These are phyloP conservation scores for Amiota communis DNA, from an alignment of 2,888 invertebrate species.

Conservation along the genomic window DNA sequence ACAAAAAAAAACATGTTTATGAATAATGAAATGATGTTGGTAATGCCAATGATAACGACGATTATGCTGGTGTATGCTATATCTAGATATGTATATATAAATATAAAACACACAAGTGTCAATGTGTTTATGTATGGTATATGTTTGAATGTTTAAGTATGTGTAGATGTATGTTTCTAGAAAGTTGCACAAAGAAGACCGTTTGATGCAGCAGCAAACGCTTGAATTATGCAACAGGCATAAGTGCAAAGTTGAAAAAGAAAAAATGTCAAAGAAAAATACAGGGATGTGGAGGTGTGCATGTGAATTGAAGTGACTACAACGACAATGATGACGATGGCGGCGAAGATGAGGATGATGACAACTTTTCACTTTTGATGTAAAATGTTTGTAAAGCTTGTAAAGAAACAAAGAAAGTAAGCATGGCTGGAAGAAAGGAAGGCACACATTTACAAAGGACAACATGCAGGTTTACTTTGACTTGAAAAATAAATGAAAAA, in stretches of 20 bases:
- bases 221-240: constrained; percentile 61
- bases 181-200: background rate
- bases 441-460: no score
- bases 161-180: background rate
- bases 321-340: no score
- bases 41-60: constrained; percentile 3
- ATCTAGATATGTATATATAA: background rate
- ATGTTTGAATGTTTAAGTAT: constrained; percentile 3
- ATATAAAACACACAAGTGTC: background rate
- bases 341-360: no score
- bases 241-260: constrained; percentile 46
- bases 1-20: background rate
- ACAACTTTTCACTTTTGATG: no score
- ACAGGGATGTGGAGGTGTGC: background rate
- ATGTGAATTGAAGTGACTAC: background rate
- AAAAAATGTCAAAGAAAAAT: background rate
- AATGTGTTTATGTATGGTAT: background rate
- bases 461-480: no score
- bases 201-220: background rate
- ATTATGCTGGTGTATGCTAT: background rate
- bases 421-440: no score
- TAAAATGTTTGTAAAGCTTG: no score
- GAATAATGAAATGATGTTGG: background rate
- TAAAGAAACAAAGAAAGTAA: no score
- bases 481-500: no score